phyloP scores from a whole-genome alignment of 1,140 invertebrate genomes.

The Papilio xuthus region DNA sequence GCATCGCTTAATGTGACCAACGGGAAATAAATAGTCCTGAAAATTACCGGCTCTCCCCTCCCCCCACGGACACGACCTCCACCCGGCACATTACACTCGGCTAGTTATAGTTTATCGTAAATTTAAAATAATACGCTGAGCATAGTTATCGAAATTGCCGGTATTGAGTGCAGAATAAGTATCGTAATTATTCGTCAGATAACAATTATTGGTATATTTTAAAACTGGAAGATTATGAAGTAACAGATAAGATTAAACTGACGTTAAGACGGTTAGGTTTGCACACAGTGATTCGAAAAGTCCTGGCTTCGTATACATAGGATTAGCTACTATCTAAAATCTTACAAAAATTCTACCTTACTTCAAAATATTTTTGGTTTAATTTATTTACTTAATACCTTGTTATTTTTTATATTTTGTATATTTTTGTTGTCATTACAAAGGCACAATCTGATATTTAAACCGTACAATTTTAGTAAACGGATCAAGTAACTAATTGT shows the following conservation, averaged over 20 bases:
- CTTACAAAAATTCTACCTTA: no score
- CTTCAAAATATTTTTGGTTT: no score
- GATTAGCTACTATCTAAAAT: no score
- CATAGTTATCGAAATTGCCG: neutral
- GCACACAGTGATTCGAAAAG: no score
- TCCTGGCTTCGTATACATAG: no score
- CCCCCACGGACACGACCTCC: slow-evolving; percentile 8
- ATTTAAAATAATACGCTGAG: slow-evolving; percentile 26
- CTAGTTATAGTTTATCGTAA: slow-evolving; percentile 40
- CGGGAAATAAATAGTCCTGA: slow-evolving; percentile 65
- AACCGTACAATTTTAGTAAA: no score
- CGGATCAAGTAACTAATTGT: neutral
- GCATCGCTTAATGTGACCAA: slow-evolving; percentile 55
- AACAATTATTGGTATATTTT: no score
- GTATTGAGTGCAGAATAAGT: neutral
- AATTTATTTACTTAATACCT: no score
- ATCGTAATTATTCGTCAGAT: neutral
- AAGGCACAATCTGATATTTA: neutral
- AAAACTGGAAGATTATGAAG: no score
- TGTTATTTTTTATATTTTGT: neutral
- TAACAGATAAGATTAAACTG: no score
- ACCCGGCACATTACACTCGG: neutral
- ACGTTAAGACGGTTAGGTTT: no score
- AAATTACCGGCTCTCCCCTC: slow-evolving; percentile 50
- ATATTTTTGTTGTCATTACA: no score